phyloP scores from a whole-genome alignment of 2,797 vertebrate species.

The Molossus molossus region DNA sequence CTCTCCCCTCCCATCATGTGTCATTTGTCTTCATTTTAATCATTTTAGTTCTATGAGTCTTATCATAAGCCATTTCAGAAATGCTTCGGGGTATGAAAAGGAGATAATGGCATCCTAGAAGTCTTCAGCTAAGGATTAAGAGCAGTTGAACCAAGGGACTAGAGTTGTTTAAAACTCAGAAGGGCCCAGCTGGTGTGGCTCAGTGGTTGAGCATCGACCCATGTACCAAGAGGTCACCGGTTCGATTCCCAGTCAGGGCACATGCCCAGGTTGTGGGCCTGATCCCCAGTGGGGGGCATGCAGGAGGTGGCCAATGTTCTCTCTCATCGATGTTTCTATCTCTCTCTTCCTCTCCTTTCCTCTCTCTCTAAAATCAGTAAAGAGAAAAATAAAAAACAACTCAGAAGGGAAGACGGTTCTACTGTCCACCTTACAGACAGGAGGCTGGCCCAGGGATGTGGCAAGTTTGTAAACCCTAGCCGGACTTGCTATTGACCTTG shows the following conservation, averaged over 20 bases:
- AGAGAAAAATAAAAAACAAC: not conserved
- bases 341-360: no score
- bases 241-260: no score
- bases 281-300: no score
- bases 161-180: not conserved
- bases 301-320: no score
- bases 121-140: not conserved
- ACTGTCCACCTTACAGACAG: no score
- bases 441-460: not conserved
- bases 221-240: no score
- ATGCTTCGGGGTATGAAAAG: not conserved
- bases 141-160: not conserved
- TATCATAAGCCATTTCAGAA: not conserved
- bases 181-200: no score
- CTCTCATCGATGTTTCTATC: no score
- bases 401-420: not conserved
- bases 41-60: not conserved
- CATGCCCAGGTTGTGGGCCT: no score
- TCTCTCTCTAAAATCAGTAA: no score
- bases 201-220: no score
- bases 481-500: not conserved
- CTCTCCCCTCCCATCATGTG: rapidly evolving
- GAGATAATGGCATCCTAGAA: not conserved
- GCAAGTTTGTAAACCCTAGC: not conserved
- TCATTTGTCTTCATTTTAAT: not conserved